These are phyloP conservation scores for Calidris pygmaea DNA, from an alignment of 2,113 vertebrate species.

Conservation along the genomic window DNA sequence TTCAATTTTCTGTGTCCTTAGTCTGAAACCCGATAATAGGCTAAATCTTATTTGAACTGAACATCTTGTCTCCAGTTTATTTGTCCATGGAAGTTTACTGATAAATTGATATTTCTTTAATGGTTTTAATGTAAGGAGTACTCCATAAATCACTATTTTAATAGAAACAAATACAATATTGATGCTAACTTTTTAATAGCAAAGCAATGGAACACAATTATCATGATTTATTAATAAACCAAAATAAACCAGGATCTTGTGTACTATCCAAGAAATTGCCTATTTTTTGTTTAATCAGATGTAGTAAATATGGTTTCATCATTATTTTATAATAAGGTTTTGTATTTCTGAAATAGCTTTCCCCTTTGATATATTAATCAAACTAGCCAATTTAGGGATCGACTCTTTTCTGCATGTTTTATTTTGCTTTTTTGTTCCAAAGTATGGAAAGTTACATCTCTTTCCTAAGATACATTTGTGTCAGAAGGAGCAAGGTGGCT, in stretches of 20 bases:
- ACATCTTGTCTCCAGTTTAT: slow-evolving; percentile 56
- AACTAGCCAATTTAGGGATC: neutral
- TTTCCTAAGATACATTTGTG: neutral
- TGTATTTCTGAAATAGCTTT: slow-evolving; percentile 33
- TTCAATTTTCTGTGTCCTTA: slow-evolving; percentile 8
- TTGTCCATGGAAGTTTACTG: slow-evolving; percentile 39
- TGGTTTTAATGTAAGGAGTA: slow-evolving; percentile 5
- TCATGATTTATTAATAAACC: slow-evolving; percentile 27
- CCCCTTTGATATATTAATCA: neutral
- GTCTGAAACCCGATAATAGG: neutral
- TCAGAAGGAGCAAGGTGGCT: neutral
- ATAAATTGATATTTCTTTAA: slow-evolving; percentile 54
- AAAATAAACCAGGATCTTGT: slow-evolving; percentile 10
- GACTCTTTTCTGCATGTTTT: neutral
- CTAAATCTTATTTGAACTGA: slow-evolving; percentile 51
- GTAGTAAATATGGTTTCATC: slow-evolving; percentile 3
- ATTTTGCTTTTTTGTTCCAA: neutral
- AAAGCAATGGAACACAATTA: slow-evolving; percentile 21
- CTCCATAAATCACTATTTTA: slow-evolving; percentile 27
- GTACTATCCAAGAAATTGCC: neutral
- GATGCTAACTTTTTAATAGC: neutral
- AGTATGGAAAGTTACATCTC: neutral
- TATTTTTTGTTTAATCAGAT: slow-evolving; percentile 21
- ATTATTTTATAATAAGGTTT: slow-evolving; percentile 32
- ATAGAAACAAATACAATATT: slow-evolving; percentile 45